Evolutionary conservation across 2,888 invertebrate genomes (phyloP).

Genomic region (Napeogenes sylphis): DNA sequence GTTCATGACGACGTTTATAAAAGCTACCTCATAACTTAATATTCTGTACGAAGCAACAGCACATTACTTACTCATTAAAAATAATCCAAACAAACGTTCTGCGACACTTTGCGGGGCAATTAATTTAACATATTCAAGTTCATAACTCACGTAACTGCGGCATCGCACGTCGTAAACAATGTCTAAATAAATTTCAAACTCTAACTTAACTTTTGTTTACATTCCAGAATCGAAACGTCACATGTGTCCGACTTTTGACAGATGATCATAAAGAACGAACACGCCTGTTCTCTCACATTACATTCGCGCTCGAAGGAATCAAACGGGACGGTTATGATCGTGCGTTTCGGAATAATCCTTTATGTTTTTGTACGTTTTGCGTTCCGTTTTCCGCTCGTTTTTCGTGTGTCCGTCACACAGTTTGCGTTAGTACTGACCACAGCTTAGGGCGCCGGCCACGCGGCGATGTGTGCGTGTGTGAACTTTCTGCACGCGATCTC

Average conservation of each 20-base stretch:
- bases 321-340: slow-evolving; percentile 39
- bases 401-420: slow-evolving; percentile 78
- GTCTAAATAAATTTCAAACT: slow-evolving; percentile 53
- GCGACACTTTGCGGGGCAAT: slow-evolving; percentile 61
- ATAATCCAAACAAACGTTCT: slow-evolving; percentile 61
- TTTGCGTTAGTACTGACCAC: slow-evolving; percentile 77
- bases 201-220: slow-evolving; percentile 71
- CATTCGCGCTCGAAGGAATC: slow-evolving; percentile 52
- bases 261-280: slow-evolving; percentile 64
- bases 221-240: slow-evolving; percentile 73
- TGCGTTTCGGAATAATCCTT: slow-evolving; percentile 43
- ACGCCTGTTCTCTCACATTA: slow-evolving; percentile 65
- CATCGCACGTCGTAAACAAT: slow-evolving; percentile 62
- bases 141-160: slow-evolving; percentile 65
- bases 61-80: slow-evolving; percentile 68
- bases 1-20: slow-evolving; percentile 20
- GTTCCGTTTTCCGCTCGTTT: slow-evolving; percentile 74
- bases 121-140: slow-evolving; percentile 70
- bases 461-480: slow-evolving; percentile 70
- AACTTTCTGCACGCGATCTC: slow-evolving; percentile 77
- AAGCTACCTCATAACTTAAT: slow-evolving; percentile 26
- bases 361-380: slow-evolving; percentile 61
- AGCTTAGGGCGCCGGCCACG: slow-evolving; percentile 75
- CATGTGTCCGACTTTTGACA: slow-evolving; percentile 74
- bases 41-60: slow-evolving; percentile 44